Base-by-base conservation (phyloP, 2,113 vertebrate species). In the Oreochromis niloticus region DNA sequence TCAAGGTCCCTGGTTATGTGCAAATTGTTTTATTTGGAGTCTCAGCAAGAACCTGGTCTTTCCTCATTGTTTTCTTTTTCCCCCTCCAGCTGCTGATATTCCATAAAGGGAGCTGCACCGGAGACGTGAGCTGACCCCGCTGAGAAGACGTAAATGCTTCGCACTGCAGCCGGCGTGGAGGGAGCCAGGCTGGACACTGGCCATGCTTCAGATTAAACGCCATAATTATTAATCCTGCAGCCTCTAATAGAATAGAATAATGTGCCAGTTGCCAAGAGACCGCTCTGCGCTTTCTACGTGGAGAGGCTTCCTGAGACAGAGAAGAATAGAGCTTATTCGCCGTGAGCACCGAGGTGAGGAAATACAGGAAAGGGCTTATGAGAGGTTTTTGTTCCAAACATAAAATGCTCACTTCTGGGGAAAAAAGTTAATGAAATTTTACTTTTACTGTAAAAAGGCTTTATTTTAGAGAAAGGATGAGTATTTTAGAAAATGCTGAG, bases 21-120 rank as follows among this genome's bases (percentile, higher is more conserved):
- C 87, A 93, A 92, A 95, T 85, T 79, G 87, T 93, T 95, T 91
- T 92, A 94, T 94, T 91, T 88, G 89, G 90, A 89, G 71, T 87
- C 91, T 86, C 86, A 32, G 86, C 73, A 30, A 92, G 87, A 87
- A 88, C 66, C 54, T 56, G 54, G 63, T 82, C 71, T 75, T 50
- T 90, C 7, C 66, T 86, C 82, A 24, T 55, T 81, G 57, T 78
- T 80, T 75, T 75, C 27, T 80, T 43, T 73, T 2, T 11, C 3
- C 17, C 9, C 11, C n/a, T 36, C 68, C 48, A 75, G 73, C 82
- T 85, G 80, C 46, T 81, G 87, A 90, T 56, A n/a, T 80, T 81
- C 80, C 56, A 66, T 82, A 68, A 86, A 85, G 87, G 17, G 46
- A 86, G 10, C 80, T 9, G 71, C 81, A 55, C 6, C 5, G 6